A percentile compares a stretch with the other conserved stretches of the same genome.
These are phyloP conservation scores for Addax nasomaculatus DNA, from an alignment of 2,113 vertebrate species.

Conservation along the genomic window DNA sequence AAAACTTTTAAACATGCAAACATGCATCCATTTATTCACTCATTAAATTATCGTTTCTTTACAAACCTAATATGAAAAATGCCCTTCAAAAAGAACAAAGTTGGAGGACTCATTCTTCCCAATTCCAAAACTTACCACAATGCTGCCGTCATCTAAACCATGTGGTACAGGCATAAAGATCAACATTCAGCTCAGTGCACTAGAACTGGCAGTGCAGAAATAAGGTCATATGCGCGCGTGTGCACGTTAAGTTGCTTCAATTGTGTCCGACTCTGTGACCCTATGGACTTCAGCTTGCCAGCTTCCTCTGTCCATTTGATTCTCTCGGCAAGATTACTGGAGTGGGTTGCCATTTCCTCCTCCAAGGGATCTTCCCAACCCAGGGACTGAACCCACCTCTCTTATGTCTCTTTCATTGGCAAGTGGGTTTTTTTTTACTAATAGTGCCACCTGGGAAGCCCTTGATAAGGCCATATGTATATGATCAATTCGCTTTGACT, in stretches of 20 bases:
- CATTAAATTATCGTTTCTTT: neutral
- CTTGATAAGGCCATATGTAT: neutral
- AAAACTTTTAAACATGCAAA: neutral
- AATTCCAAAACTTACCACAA: neutral
- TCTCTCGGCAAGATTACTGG: neutral
- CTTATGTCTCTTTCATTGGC: neutral
- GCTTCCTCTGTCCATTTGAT: neutral
- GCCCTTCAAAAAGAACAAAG: neutral
- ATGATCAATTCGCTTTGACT: neutral
- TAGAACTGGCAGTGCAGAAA: neutral
- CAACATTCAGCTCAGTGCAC: neutral
- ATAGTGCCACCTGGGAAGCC: neutral
- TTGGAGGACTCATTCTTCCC: neutral
- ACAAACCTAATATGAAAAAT: neutral
- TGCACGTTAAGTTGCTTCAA: neutral
- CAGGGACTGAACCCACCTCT: neutral
- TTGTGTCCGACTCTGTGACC: neutral
- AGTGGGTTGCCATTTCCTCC: neutral
- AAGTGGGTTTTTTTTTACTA: neutral
- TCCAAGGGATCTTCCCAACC: neutral
- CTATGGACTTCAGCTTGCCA: neutral
- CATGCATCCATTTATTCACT: neutral
- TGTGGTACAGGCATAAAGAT: neutral
- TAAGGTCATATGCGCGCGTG: neutral
- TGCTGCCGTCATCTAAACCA: neutral